These are phyloP conservation scores for Lacerta bilineata DNA, from an alignment of 2,797 vertebrate species.

Conservation along the genomic window DNA sequence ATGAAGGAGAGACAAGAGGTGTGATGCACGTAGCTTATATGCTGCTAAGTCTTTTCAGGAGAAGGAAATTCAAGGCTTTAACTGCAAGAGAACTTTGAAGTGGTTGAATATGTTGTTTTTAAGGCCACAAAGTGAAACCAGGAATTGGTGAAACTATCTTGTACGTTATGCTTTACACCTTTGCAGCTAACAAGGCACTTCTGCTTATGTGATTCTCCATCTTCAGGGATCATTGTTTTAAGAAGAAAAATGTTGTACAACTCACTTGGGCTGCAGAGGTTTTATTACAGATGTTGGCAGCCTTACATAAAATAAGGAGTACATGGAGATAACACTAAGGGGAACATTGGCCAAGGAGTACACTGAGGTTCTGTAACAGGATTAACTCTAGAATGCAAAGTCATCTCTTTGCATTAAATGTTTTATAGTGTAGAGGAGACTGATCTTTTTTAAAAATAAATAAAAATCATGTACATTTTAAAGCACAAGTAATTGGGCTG, in stretches of 20 bases:
- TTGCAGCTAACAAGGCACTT: constrained; percentile 58
- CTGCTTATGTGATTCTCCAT: constrained; percentile 60
- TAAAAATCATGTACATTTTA: constrained; percentile 23
- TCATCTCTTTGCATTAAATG: constrained; percentile 50
- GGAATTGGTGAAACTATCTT: constrained; percentile 46
- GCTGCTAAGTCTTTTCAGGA: constrained; percentile 38
- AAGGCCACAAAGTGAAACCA: constrained; percentile 61
- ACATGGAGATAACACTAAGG: constrained; percentile 31
- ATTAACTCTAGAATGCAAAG: constrained; percentile 34
- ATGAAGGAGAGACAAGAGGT: constrained; percentile 49
- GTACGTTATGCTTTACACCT: constrained; percentile 57
- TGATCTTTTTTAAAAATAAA: constrained; percentile 32
- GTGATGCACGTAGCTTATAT: constrained; percentile 23
- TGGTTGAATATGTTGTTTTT: constrained; percentile 21
- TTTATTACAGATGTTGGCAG: constrained; percentile 39
- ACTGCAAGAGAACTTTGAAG: constrained; percentile 27
- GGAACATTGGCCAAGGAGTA: background rate
- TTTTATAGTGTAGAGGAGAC: constrained; percentile 19
- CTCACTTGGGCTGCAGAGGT: constrained; percentile 37
- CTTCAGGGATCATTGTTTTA: constrained; percentile 68
- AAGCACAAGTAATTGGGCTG: constrained; percentile 66
- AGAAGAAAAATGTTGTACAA: constrained; percentile 57
- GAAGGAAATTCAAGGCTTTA: constrained; percentile 5
- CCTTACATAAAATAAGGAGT: constrained; percentile 40
- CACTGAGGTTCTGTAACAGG: constrained; percentile 55